phyloP scores from a whole-genome alignment of 2,113 vertebrate species.

The Amblyornis subalaris region DNA sequence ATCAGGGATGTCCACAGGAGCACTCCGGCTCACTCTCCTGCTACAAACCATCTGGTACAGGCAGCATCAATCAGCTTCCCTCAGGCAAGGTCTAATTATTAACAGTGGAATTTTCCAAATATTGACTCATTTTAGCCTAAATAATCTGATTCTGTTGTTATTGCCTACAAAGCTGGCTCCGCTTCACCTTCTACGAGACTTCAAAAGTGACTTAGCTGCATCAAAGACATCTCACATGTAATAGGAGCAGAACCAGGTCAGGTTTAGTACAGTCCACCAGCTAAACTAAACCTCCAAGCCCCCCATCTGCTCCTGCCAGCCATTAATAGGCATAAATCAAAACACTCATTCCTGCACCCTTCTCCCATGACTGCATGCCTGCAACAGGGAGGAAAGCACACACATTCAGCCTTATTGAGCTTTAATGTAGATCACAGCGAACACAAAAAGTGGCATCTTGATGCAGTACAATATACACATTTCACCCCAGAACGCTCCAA shows the following conservation, averaged over 20 bases:
- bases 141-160: neutral
- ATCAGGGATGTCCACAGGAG: neutral
- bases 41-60: neutral
- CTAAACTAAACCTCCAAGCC: neutral
- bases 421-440: neutral
- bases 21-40: neutral
- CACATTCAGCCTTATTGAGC: neutral
- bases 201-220: neutral
- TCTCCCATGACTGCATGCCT: neutral
- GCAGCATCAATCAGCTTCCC: neutral
- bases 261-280: neutral
- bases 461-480: neutral
- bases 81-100: neutral
- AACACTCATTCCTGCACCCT: neutral
- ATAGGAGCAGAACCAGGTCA: neutral
- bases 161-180: neutral
- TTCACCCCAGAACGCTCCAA: neutral
- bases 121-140: slow-evolving; percentile 32
- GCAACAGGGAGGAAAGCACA: neutral
- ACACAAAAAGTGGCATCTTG: neutral
- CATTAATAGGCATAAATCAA: neutral
- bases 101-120: slow-evolving; percentile 18
- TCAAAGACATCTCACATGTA: neutral
- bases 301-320: neutral
- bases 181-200: neutral